phyloP scores from a whole-genome alignment of 1,140 invertebrate species.

The Drosophila obscura region DNA sequence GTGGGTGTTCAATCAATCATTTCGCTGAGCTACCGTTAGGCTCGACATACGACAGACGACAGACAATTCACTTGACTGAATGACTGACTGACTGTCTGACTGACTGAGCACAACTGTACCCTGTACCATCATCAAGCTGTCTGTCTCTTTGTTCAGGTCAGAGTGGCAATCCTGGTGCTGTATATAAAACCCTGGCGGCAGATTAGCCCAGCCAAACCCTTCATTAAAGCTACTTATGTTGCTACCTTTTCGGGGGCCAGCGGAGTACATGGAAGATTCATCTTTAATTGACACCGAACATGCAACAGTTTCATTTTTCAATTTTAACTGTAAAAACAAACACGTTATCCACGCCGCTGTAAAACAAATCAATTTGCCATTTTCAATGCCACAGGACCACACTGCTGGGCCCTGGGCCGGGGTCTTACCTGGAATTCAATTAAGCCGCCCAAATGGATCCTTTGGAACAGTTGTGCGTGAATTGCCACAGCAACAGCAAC shows the following conservation, averaged over 20 bases:
- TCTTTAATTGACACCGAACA: slow-evolving; percentile 73
- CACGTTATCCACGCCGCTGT: slow-evolving; percentile 70
- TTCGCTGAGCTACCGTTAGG: slow-evolving; percentile 36
- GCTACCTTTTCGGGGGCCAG: slow-evolving; percentile 42
- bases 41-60: not conserved
- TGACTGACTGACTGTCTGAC: slow-evolving; percentile 14
- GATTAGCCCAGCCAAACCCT: slow-evolving; percentile 51
- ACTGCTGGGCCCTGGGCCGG: slow-evolving; percentile 13
- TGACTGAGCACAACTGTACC: slow-evolving; percentile 19
- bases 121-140: slow-evolving; percentile 39
- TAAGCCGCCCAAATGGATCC: slow-evolving; percentile 63
- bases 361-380: slow-evolving; percentile 76
- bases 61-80: slow-evolving; percentile 25
- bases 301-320: slow-evolving; percentile 80
- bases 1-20: slow-evolving; percentile 65
- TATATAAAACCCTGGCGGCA: slow-evolving; percentile 34
- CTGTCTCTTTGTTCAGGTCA: slow-evolving; percentile 45
- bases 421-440: slow-evolving; percentile 67
- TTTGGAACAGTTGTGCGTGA: slow-evolving; percentile 39
- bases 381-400: slow-evolving; percentile 50
- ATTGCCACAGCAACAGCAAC: slow-evolving; percentile 37
- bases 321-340: slow-evolving; percentile 81
- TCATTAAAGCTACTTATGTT: slow-evolving; percentile 76
- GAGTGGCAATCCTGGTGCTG: slow-evolving; percentile 18
- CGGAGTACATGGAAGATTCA: slow-evolving; percentile 13